Evolutionary conservation across 2,888 invertebrate genomes (phyloP).

Genomic region (Alcis repandata): DNA sequence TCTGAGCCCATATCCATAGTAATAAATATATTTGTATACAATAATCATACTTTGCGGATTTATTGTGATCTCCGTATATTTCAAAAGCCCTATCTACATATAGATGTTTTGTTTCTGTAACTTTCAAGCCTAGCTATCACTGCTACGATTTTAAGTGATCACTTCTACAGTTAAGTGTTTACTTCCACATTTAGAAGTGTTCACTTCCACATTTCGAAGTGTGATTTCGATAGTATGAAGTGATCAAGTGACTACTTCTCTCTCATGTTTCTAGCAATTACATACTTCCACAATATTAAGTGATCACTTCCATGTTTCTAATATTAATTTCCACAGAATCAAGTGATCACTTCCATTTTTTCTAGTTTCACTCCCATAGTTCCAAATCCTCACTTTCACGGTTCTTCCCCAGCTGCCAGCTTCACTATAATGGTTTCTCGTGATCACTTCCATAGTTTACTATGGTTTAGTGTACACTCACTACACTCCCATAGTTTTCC

Average conservation of each 20-base stretch:
- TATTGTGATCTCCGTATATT: not conserved
- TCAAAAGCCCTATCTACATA: slow-evolving; percentile 10
- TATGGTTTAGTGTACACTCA: too few species aligned
- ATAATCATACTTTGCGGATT: not conserved
- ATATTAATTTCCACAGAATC: not conserved
- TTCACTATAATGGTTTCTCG: not conserved
- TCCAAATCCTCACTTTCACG: not conserved
- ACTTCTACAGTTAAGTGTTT: not conserved
- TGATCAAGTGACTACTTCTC: too few species aligned
- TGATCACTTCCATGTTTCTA: not conserved
- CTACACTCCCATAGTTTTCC: not conserved
- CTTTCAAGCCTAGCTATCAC: not conserved
- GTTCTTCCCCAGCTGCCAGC: too few species aligned
- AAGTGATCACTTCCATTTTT: not conserved
- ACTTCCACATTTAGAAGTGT: not conserved
- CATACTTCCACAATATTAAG: not conserved
- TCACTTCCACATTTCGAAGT: too few species aligned
- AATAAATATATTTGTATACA: not conserved
- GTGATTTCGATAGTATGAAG: too few species aligned
- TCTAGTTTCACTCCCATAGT: not conserved
- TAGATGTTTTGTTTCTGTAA: too few species aligned
- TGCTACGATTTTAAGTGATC: not conserved
- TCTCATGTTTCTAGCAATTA: too few species aligned
- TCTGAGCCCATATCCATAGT: too few species aligned
- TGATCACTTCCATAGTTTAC: not conserved